These are phyloP conservation scores for Emberiza fucata DNA, from an alignment of 2,113 vertebrate genomes.

Conservation along the genomic window DNA sequence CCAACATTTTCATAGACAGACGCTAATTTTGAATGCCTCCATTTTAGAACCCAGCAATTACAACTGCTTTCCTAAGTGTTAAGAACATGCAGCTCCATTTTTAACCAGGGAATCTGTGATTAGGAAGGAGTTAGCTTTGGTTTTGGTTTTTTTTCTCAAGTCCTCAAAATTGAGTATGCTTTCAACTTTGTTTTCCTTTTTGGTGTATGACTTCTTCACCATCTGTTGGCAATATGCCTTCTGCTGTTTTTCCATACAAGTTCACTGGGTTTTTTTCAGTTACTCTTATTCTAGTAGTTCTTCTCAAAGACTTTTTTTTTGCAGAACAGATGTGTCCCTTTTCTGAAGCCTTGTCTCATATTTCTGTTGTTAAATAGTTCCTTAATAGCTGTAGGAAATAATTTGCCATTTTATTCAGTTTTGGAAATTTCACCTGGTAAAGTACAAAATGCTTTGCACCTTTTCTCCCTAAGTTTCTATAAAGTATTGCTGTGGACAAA, in stretches of 20 bases:
- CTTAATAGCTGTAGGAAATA: not conserved
- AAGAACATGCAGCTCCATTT: not conserved
- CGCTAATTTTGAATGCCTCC: slow-evolving; percentile 7
- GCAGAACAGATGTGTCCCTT: not conserved
- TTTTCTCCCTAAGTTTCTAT: not conserved
- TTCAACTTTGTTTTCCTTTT: slow-evolving; percentile 55
- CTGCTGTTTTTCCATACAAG: not conserved
- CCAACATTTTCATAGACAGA: not conserved
- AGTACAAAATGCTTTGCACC: not conserved
- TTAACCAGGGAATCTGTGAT: slow-evolving; percentile 2
- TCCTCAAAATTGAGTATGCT: slow-evolving; percentile 8
- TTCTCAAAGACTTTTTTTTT: not conserved
- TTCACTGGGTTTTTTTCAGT: not conserved
- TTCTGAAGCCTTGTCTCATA: not conserved
- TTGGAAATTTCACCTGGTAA: not conserved
- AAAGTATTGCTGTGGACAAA: not conserved
- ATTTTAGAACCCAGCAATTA: slow-evolving; percentile 43
- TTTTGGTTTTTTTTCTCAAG: not conserved
- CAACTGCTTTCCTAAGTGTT: not conserved
- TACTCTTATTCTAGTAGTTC: not conserved
- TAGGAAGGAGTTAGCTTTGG: not conserved
- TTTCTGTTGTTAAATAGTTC: not conserved
- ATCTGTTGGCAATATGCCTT: slow-evolving; percentile 51
- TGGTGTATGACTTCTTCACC: not conserved
- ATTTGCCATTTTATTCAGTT: not conserved